A percentile compares a stretch with the other conserved stretches of the same genome.
Conservation (phyloP, 2,113 vertebrate genomes). For the Megaceryle maxima region DNA sequence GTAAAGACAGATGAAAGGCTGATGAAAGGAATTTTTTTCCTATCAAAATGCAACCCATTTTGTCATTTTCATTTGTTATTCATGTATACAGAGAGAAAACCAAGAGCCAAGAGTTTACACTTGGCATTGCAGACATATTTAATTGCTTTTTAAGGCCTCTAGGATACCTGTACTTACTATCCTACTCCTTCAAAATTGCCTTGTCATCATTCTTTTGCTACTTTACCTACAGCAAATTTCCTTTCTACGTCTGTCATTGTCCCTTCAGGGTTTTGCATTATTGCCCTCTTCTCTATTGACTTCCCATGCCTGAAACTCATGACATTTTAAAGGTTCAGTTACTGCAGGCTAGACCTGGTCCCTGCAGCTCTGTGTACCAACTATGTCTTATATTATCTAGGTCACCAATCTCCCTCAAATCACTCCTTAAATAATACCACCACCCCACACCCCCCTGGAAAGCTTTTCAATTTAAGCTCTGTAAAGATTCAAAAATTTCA, state of each 20-base stretch:
- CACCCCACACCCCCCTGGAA: rapidly evolving
- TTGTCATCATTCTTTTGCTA: neutral
- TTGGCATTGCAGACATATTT: neutral
- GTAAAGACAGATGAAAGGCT: neutral
- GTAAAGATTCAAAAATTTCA: neutral
- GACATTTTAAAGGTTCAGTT: neutral
- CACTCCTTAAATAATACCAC: neutral
- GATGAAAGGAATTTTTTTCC: neutral
- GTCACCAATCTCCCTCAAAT: neutral
- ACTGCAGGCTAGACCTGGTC: neutral
- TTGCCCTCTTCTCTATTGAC: neutral
- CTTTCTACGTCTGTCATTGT: neutral
- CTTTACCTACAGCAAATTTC: neutral
- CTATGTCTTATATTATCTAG: neutral
- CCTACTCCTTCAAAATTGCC: neutral
- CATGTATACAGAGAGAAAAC: neutral
- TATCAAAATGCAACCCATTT: neutral
- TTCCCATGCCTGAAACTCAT: neutral
- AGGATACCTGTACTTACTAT: neutral
- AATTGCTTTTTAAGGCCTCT: neutral
- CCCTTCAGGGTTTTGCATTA: neutral
- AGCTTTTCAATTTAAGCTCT: neutral
- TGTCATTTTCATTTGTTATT: neutral
- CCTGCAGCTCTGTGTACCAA: neutral
- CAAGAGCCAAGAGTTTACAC: neutral